Base-by-base conservation (phyloP, 2,888 invertebrate genomes). In the Anaspis maculata region DNA sequence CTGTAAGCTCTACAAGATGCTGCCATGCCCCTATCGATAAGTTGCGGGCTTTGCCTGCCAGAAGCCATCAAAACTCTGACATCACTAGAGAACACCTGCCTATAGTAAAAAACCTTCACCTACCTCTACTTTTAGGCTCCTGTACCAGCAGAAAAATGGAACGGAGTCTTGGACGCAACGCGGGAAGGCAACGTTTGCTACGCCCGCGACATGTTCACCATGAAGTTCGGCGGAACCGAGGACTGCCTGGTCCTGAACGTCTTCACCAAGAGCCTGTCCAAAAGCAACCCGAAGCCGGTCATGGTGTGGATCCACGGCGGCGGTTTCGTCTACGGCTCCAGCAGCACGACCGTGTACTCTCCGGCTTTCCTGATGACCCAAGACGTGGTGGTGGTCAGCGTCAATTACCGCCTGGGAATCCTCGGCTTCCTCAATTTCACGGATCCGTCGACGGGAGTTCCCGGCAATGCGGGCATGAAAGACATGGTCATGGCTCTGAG, bases 391-490 rank as follows among this genome's bases (percentile, higher is more conserved):
- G 5, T 24, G 24, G 24, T 24, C 9, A 10, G 6, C 5, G 9
- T 24, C 10, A 27, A 27, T 13, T 27, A 13, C 12, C 13, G 14
- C 12, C 12, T 27, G n/a, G 13, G 27, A 13, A 7, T 13, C 5
- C n/a, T 27, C 69, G 71, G 71, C n/a, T 72, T 72, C 35, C 56
- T 71, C 15, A 62, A 62, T 13, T 51, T 72, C 0, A 58, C 65
- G 30, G 69, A 72, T 40, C 50, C 62, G 4, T 54, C 61, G 2
- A 47, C 71, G 4, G 62, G 63, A 30, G 61, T 72, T 27, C 70
- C 72, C 1, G 72, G 72, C 1, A 73, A 73, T 51, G 69, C 71
- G 0, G 71, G 68, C 2, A 52, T 72, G 0, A 72, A 72, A 52
- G 72, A 72, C 49, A 67, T 69, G 54, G 60, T 70, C 1, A 42